Percentiles rank a stretch among this genome's conserved stretches.
These are phyloP conservation scores for Thyatira batis DNA, from an alignment of 2,888 invertebrate genomes.

Conservation along the genomic window DNA sequence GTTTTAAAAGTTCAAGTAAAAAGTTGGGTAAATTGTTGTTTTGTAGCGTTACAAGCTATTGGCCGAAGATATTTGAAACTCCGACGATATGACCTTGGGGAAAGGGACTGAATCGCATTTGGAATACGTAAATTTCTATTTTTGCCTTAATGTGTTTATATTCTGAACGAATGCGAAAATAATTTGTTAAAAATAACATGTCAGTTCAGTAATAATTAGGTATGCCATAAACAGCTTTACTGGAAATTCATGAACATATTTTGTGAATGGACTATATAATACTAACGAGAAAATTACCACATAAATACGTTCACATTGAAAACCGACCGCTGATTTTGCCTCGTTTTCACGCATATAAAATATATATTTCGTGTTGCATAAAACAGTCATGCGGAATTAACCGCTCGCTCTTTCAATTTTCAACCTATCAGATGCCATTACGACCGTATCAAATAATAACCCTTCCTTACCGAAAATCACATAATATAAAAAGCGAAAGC, in stretches of 20 bases:
- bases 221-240: too few species aligned
- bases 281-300: too few species aligned
- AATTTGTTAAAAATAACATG: background rate
- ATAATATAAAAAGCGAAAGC: conserved; percentile 53
- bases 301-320: too few species aligned
- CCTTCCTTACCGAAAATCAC: conserved; percentile 38
- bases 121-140: background rate
- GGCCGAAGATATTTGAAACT: background rate
- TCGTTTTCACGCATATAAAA: background rate
- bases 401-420: conserved; percentile 17
- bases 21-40: background rate
- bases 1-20: background rate
- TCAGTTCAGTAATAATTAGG: background rate
- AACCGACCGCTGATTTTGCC: background rate
- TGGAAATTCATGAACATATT: too few species aligned
- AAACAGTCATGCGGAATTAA: conserved; percentile 14
- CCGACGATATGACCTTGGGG: background rate
- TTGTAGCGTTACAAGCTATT: background rate
- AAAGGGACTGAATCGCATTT: background rate
- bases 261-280: too few species aligned
- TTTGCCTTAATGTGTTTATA: background rate
- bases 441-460: conserved; percentile 15
- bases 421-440: conserved; percentile 17
- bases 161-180: background rate
- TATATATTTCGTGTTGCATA: background rate